Evolutionary conservation across 1,140 invertebrate genomes (phyloP), one percentile per base, ranked within the genome.

Genomic region (Muscidifurax raptorellus): DNA sequence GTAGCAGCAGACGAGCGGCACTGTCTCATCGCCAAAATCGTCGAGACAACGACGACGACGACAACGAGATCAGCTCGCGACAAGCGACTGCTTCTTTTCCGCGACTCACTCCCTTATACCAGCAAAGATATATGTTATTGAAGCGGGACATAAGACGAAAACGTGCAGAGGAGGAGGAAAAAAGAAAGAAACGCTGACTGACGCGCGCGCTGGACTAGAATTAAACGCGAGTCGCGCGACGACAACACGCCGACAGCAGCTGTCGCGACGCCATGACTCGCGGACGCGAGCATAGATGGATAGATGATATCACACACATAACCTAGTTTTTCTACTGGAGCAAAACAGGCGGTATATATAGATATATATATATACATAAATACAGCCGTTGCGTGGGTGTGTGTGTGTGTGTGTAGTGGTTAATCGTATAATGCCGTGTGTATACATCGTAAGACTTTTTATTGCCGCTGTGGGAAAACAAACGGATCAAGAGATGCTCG

Each of bases 1-100:
- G 78, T 25, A 27, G 9, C 52, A 13, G 59, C n/a, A 28, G 22
- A 72, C 22, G n/a, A 40, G 6, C 47, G 71, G 18, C 10, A 22
- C 3, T 66, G 71, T 75, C 71, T 82, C 80, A 82, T 82, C 71
- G 71, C 80, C 71, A 72, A 82, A 82, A 82, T 66, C 32, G 52
- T 75, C 6, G 13, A 40, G 44, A 10, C 25, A 59, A 66, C 32
- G 52, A 66, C 59, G 59, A 78, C 52, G 3, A 7, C 28, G 25
- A 36, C 22, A 18, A 30, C 32, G 15, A 59, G 18, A 22, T 59
- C 52, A 59, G 6, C 32, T 75, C 71, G 71, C 15, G 28, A 69
- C 36, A 40, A 40, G 5, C 12, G n/a, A 7, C 40, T 76, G 0
- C 74, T 44, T 36, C 36, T 47, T 18, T 18, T 76, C 74, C 18